Conservation (phyloP, 2,113 vertebrate genomes). For the Megaptera novaeangliae region DNA sequence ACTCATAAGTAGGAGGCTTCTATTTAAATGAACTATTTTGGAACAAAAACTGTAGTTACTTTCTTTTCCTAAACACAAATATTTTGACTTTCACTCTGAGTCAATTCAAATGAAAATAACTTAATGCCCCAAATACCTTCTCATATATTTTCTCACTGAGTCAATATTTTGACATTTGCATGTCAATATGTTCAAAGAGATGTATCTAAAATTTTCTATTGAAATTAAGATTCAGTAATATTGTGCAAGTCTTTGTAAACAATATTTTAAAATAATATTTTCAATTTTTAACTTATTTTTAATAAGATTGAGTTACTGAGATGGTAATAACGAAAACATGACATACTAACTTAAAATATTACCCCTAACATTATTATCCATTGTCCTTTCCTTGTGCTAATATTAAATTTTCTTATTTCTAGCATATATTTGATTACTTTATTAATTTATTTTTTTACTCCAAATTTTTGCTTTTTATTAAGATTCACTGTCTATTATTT, state of each 20-base stretch:
- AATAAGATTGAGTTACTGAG: background rate
- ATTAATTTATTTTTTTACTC: background rate
- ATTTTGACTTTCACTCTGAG: conserved; percentile 30
- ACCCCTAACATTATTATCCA: background rate
- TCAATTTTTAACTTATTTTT: background rate
- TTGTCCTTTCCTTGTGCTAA: background rate
- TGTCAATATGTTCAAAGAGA: background rate
- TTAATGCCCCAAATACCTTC: conserved; percentile 9
- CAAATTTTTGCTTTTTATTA: background rate
- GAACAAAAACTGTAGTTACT: background rate
- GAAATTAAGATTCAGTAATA: background rate
- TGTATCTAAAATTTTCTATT: background rate
- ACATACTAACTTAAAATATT: background rate
- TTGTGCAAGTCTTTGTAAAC: background rate
- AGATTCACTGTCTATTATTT: background rate
- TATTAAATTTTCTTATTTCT: background rate
- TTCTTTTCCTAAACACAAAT: conserved; percentile 31
- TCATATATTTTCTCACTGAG: background rate
- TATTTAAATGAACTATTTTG: background rate
- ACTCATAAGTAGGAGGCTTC: background rate
- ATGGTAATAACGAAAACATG: background rate
- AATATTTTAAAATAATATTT: background rate
- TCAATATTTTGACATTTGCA: conserved; percentile 45
- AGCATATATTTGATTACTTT: background rate
- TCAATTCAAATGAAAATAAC: conserved; percentile 36